Conservation (phyloP, 2,113 vertebrate genomes). For the Sciurus niger region DNA sequence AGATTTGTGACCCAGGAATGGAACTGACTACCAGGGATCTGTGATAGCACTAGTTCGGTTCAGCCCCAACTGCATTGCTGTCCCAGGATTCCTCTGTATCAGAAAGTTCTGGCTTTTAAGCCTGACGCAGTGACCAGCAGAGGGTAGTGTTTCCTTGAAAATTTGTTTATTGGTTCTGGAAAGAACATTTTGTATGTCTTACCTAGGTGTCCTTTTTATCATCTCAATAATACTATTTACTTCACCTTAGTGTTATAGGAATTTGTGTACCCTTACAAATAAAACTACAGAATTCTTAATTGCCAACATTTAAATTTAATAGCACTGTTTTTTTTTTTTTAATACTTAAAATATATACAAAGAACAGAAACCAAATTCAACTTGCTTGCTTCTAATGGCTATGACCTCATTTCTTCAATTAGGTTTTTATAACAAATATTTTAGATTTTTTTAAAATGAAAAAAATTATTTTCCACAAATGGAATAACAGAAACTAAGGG, state of each 20-base stretch:
- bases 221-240: conserved; percentile 19
- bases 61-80: background rate
- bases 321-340: background rate
- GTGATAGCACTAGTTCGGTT: background rate
- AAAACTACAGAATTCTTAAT: conserved; percentile 59
- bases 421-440: background rate
- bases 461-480: background rate
- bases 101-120: background rate
- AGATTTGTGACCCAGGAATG: background rate
- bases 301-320: conserved; percentile 23
- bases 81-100: background rate
- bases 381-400: background rate
- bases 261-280: conserved; percentile 19
- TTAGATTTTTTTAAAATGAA: background rate
- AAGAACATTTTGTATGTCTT: background rate
- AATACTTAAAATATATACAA: background rate
- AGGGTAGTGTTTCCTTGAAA: conserved; percentile 83
- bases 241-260: conserved; percentile 41
- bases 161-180: conserved; percentile 5
- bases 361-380: background rate
- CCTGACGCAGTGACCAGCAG: conserved; percentile 81
- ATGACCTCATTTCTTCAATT: conserved; percentile 45
- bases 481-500: conserved; percentile 44
- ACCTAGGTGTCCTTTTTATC: conserved; percentile 12
- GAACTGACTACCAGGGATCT: background rate